Conservation (phyloP, 2,797 vertebrate genomes). For the Sebastes melanostomus region DNA sequence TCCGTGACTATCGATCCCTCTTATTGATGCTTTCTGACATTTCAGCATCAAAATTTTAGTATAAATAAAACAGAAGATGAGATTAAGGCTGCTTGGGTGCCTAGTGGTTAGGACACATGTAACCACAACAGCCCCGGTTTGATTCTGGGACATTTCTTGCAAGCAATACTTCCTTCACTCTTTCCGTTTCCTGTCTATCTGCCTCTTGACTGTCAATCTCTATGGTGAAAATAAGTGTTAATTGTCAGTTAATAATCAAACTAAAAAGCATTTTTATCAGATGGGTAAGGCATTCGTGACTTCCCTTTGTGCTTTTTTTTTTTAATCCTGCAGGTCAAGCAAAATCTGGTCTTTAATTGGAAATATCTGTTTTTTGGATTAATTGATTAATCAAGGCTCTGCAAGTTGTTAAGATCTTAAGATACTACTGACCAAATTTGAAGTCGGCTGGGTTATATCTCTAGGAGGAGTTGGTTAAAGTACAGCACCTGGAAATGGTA, state of each 20-base stretch:
- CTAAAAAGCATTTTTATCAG: background rate
- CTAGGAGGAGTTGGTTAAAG: background rate
- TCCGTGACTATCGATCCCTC: background rate
- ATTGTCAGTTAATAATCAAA: background rate
- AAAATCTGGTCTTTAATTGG: too few relatives aligned
- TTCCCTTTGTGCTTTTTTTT: background rate
- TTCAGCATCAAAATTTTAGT: too few relatives aligned
- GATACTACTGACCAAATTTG: background rate
- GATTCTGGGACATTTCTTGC: background rate
- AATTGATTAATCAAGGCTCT: too few relatives aligned
- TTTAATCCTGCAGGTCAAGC: background rate
- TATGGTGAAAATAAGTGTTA: background rate
- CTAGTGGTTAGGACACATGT: background rate
- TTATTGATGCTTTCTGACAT: background rate
- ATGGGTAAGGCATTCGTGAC: background rate
- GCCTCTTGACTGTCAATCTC: background rate
- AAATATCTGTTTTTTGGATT: too few relatives aligned
- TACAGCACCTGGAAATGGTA: too few relatives aligned
- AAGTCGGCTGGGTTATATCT: background rate
- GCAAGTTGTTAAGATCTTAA: too few relatives aligned
- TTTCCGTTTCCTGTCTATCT: background rate
- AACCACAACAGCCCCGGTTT: background rate
- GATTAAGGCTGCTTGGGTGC: background rate
- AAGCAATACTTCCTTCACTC: background rate
- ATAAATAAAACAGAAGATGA: background rate